Base-by-base conservation (phyloP, 2,888 invertebrate species). In the Cheilosia pagana region DNA sequence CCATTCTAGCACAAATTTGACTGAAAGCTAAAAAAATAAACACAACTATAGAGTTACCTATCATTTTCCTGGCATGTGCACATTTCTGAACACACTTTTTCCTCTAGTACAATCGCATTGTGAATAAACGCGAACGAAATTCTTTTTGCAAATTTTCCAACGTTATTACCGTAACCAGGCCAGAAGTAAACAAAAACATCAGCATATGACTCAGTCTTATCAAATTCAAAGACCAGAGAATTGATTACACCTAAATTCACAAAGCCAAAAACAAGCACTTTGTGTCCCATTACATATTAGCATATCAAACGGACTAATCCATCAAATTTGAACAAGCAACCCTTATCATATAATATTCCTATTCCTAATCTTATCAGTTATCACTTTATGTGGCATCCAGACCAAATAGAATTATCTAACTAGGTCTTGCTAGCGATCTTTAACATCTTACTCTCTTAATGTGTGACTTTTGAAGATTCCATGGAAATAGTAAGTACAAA, bases 171-270 rank as follows among this genome's bases (percentile, higher is more conserved):
- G 74, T 74, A 48, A 74, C 14, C 45, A 25, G 1, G 39, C 35
- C 74, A 39, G 19, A 12, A 45, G 48, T 74, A 74, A 74, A 74
- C 74, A 74, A 74, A 60, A 63, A 53, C 55, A 74, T 63, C 10
- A 31, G 31, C 31, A 31, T 31, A 53, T 63, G 63, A 62, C 53
- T 72, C 52, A 53, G 23, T 1, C 35, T 35, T 12, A 12, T 12
- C 10, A 10, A 12, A n/a, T 8, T 25, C 3, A 23, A 7, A 8
- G 0, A 19, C 10, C 14, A 23, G 23, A 41, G 3, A 39, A 50
- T 19, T 39, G 25, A 16, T 28, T 10, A 43, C 52, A 19, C 0
- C 23, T 14, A 19, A 39, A n/a, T 12, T 25, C 52, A 57, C 35
- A 50, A 70, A 48, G 31, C 21, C 21, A 0, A 53, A 5, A n/a